Percentiles rank a stretch among this genome's conserved stretches.
Evolutionary conservation across 2,888 invertebrate species (phyloP).

Genomic region (Athalia cordata): DNA sequence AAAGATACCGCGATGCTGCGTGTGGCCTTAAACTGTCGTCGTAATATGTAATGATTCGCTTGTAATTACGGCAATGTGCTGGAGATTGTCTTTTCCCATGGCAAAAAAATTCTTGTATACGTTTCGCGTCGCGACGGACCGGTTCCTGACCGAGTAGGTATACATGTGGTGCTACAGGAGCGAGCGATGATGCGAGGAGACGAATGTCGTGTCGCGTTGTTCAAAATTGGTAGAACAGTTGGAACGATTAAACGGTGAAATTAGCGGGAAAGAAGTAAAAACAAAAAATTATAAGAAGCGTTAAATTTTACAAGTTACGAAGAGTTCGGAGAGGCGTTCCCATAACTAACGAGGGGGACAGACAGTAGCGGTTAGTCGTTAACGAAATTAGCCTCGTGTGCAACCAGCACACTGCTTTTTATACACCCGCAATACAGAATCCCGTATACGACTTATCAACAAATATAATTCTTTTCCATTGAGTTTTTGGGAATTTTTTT

Average conservation of each 20-base stretch:
- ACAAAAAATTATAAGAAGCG: conserved; percentile 57
- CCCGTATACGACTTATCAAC: too few species aligned
- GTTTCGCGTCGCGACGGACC: not conserved
- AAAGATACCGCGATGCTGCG: too few species aligned
- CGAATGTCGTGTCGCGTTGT: too few species aligned
- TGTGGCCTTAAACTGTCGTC: too few species aligned
- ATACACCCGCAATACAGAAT: too few species aligned
- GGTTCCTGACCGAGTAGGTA: not conserved
- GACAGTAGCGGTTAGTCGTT: conserved; percentile 62
- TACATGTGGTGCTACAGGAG: not conserved
- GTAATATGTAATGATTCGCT: conserved; percentile 58
- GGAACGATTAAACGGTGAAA: conserved; percentile 24
- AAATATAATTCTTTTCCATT: too few species aligned
- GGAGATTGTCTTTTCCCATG: conserved; percentile 74
- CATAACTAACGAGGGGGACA: conserved; percentile 41
- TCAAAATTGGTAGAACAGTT: not conserved
- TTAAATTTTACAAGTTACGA: conserved; percentile 64
- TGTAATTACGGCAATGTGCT: conserved; percentile 75
- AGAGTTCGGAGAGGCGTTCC: conserved; percentile 40
- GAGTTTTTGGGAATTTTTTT: too few species aligned
- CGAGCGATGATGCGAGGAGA: too few species aligned
- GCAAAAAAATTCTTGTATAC: not conserved
- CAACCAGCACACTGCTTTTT: not conserved
- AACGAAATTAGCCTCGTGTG: conserved; percentile 60
- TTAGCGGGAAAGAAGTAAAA: not conserved